Conservation (phyloP, 2,797 vertebrate species). For the Phrynocephalus guinanensis region DNA sequence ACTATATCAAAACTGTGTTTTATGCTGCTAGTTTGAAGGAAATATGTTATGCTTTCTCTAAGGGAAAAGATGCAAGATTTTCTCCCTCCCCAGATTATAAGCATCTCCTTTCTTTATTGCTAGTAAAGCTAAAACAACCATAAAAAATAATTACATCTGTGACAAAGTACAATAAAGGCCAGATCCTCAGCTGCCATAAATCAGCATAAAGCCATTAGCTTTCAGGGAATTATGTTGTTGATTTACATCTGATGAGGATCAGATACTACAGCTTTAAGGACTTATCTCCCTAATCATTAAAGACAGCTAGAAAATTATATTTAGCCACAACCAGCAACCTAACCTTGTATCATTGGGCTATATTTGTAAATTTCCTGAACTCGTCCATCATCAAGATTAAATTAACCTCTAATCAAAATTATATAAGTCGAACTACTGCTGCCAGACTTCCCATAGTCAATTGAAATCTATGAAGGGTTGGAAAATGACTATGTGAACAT, state of each 20-base stretch:
- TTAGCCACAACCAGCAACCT: slow-evolving; percentile 57
- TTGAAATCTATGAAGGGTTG: slow-evolving; percentile 56
- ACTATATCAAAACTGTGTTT: background rate
- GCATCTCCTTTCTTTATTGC: slow-evolving; percentile 42
- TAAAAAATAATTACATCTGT: slow-evolving; percentile 47
- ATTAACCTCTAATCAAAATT: slow-evolving; percentile 72
- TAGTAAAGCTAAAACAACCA: slow-evolving; percentile 47
- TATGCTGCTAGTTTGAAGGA: background rate
- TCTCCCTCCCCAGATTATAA: slow-evolving; percentile 24
- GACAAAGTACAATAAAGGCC: slow-evolving; percentile 42
- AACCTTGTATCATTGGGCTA: slow-evolving; percentile 62
- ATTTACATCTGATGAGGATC: slow-evolving; percentile 50
- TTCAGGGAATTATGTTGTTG: slow-evolving; percentile 33
- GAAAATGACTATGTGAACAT: slow-evolving; percentile 23
- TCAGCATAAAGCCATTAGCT: slow-evolving; percentile 46
- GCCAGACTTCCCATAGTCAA: slow-evolving; percentile 63
- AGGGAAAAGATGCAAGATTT: slow-evolving; percentile 24
- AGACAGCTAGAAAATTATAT: slow-evolving; percentile 65
- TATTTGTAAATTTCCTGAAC: slow-evolving; percentile 65
- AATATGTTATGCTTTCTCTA: slow-evolving; percentile 5
- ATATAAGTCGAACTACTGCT: slow-evolving; percentile 61
- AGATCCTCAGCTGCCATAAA: slow-evolving; percentile 33
- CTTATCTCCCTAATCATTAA: slow-evolving; percentile 50
- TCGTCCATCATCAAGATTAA: slow-evolving; percentile 68
- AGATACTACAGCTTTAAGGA: slow-evolving; percentile 42